These are phyloP conservation scores for Porites evermanni DNA, from an alignment of 92 coral and sea anemone species.

Conservation along the genomic window DNA sequence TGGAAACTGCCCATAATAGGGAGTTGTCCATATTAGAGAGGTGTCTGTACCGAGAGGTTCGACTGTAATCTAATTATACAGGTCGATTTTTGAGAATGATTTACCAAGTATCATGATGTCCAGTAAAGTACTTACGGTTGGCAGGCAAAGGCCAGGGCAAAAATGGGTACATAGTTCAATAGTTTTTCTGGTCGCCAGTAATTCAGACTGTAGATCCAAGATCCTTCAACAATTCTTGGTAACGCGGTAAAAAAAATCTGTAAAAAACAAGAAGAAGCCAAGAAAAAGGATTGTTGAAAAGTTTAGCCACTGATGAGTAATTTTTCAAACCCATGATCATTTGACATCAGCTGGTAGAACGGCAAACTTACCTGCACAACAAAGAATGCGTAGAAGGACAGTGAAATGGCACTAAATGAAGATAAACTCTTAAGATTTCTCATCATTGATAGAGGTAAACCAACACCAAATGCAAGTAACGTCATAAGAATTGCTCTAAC, in stretches of 20 bases:
- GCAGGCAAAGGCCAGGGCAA: slow-evolving; percentile 89
- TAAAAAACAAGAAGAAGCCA: not conserved
- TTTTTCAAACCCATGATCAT: not conserved
- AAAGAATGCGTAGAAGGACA: slow-evolving; percentile 80
- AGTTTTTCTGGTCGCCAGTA: slow-evolving; percentile 95
- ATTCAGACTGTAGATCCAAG: slow-evolving; percentile 75
- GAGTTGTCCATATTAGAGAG: no score
- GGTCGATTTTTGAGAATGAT: no score
- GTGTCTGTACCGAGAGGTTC: no score
- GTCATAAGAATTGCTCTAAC: slow-evolving; percentile 82
- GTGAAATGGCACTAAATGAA: slow-evolving; percentile 74
- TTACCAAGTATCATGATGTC: no score
- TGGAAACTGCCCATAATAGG: no score
- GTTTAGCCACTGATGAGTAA: not conserved
- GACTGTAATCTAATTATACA: no score
- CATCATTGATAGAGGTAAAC: slow-evolving; percentile 88
- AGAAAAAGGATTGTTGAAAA: not conserved
- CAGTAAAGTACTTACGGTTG: slow-evolving; percentile 81
- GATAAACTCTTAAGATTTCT: slow-evolving; percentile 87
- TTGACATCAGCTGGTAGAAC: not conserved
- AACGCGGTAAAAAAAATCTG: slow-evolving; percentile 84
- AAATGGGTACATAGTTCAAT: slow-evolving; percentile 87
- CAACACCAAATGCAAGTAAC: slow-evolving; percentile 76
- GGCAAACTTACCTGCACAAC: slow-evolving; percentile 78
- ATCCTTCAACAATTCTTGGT: slow-evolving; percentile 77